Percentiles rank a stretch among this genome's conserved stretches.
Conservation (phyloP, 2,888 invertebrate genomes). For the Pollenia amentaria region DNA sequence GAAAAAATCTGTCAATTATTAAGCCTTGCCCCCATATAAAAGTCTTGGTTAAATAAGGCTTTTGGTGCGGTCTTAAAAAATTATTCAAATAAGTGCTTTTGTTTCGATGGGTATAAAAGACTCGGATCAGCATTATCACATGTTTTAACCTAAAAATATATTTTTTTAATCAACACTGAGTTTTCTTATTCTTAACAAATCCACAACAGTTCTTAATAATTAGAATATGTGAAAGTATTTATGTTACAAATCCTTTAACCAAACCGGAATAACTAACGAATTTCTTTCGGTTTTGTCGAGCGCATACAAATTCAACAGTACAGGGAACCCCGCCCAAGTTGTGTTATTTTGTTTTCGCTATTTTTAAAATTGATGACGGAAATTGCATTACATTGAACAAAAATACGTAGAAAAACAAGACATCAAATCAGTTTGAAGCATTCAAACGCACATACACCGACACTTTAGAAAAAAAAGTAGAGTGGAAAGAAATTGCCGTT, state of each 20-base stretch:
- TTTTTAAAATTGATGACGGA: slow-evolving; percentile 66
- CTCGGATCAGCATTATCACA: too few relatives aligned
- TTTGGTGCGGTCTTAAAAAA: too few relatives aligned
- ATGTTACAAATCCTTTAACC: not conserved
- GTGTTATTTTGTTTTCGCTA: slow-evolving; percentile 64
- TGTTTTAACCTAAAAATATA: too few relatives aligned
- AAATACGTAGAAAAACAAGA: slow-evolving; percentile 59
- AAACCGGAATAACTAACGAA: not conserved
- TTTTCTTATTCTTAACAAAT: too few relatives aligned
- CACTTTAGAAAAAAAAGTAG: slow-evolving; percentile 25
- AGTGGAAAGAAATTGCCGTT: slow-evolving; percentile 62
- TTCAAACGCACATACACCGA: slow-evolving; percentile 47
- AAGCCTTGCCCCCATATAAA: too few relatives aligned
- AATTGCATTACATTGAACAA: slow-evolving; percentile 65
- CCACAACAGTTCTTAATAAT: too few relatives aligned
- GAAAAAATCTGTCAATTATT: too few relatives aligned
- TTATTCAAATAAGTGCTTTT: too few relatives aligned
- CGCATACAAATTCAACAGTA: slow-evolving; percentile 12
- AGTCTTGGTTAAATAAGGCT: too few relatives aligned
- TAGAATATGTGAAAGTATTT: not conserved
- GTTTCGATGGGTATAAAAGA: too few relatives aligned
- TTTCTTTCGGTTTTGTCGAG: not conserved
- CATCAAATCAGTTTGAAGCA: slow-evolving; percentile 65
- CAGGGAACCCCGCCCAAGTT: slow-evolving; percentile 54
- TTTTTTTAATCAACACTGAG: too few relatives aligned